Conservation (phyloP, 92 coral and sea anemone species). For the Meandrina meandrites region DNA sequence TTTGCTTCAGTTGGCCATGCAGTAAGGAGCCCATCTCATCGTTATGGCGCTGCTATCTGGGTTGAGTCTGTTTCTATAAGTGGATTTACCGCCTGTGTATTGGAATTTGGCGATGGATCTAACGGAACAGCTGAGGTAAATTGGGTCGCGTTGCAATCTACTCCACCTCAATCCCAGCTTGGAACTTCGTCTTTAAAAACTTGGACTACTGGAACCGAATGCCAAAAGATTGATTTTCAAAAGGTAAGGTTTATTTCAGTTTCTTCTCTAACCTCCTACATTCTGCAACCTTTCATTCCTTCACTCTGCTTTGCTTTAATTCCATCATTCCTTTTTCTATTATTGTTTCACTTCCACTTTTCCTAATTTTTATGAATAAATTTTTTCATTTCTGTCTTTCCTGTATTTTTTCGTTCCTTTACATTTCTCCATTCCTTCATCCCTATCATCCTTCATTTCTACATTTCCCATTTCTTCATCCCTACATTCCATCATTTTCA, state of each 20-base stretch:
- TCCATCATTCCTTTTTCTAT: too few species aligned
- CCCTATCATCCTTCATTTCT: too few species aligned
- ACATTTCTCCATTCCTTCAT: too few species aligned
- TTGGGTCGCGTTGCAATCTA: slow-evolving; percentile 24
- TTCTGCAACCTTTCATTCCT: too few species aligned
- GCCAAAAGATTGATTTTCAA: neutral
- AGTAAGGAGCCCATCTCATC: neutral
- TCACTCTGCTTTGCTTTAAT: too few species aligned
- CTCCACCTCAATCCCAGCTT: neutral
- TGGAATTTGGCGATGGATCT: slow-evolving; percentile 24
- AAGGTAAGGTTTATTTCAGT: neutral
- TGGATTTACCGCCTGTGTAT: slow-evolving; percentile 6
- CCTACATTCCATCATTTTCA: too few species aligned
- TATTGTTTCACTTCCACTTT: too few species aligned
- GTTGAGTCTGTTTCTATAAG: neutral
- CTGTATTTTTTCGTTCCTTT: too few species aligned
- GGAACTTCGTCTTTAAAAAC: neutral
- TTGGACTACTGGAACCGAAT: slow-evolving; percentile 24
- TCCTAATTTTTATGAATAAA: too few species aligned
- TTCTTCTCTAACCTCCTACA: too few species aligned
- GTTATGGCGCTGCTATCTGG: slow-evolving; percentile 18
- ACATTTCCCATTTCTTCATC: too few species aligned
- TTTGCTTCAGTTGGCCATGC: slow-evolving; percentile 26
- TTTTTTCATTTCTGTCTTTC: too few species aligned
- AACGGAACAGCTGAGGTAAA: slow-evolving; percentile 14